Evolutionary conservation across 2,113 vertebrate genomes (phyloP).

Genomic region (Recurvirostra avosetta): DNA sequence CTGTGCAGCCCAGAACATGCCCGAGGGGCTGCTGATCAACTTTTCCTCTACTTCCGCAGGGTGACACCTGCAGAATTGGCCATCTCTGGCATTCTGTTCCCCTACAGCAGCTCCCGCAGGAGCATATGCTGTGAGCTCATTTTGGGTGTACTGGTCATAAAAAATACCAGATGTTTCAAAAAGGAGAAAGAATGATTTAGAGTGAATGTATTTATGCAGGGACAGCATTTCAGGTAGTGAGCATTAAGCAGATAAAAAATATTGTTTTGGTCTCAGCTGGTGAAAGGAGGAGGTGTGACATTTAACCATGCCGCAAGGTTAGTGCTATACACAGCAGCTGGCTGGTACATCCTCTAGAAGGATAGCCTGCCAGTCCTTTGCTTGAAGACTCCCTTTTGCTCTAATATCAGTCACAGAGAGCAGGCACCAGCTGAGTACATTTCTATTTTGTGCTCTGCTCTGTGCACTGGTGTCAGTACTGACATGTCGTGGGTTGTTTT

Average conservation of each 20-base stretch:
- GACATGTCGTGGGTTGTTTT: not conserved
- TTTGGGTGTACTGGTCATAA: not conserved
- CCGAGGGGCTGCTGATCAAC: not conserved
- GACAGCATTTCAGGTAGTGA: not conserved
- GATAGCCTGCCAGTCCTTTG: not conserved
- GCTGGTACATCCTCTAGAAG: not conserved
- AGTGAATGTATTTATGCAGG: not conserved
- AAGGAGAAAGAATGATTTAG: not conserved
- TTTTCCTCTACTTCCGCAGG: not conserved
- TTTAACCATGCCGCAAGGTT: not conserved
- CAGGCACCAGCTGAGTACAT: accelerated
- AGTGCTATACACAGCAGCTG: not conserved
- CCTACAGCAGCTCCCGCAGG: not conserved
- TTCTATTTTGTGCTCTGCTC: not conserved
- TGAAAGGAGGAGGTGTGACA: not conserved
- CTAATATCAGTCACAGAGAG: not conserved
- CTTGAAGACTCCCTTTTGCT: not conserved
- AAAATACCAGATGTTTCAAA: not conserved
- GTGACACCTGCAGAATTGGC: not conserved
- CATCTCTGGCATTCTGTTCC: not conserved
- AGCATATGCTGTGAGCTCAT: not conserved
- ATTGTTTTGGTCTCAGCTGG: not conserved
- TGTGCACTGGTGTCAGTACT: not conserved
- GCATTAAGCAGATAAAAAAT: not conserved
- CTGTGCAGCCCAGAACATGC: not conserved